These are phyloP conservation scores for Maniola jurtina DNA, from an alignment of 1,140 invertebrate genomes.

Conservation along the genomic window DNA sequence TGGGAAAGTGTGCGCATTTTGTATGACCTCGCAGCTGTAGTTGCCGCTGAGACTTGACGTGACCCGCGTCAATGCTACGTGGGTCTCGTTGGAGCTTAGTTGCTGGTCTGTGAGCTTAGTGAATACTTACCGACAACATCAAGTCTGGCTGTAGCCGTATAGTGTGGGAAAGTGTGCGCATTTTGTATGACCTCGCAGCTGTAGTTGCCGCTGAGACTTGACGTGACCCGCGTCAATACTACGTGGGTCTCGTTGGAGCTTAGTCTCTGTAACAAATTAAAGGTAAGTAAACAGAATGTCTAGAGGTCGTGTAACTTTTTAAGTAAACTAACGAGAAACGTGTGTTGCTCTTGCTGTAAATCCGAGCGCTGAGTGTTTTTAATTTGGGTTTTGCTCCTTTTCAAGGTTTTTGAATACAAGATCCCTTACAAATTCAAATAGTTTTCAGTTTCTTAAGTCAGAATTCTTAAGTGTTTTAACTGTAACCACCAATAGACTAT, in stretches of 20 bases:
- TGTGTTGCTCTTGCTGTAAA: no score
- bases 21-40: slow-evolving; percentile 72
- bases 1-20: slow-evolving; percentile 62
- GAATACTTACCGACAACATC: slow-evolving; percentile 69
- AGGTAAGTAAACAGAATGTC: no score
- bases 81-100: slow-evolving; percentile 63
- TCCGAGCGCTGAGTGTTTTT: no score
- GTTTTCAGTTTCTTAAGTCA: no score
- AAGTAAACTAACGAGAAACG: no score
- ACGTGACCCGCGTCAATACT: slow-evolving; percentile 50
- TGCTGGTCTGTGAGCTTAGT: no score
- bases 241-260: slow-evolving; percentile 71
- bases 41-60: slow-evolving; percentile 56
- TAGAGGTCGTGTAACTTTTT: no score
- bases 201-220: slow-evolving; percentile 66
- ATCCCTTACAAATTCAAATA: no score
- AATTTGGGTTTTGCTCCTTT: no score
- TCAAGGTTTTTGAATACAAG: no score
- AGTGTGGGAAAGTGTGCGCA: slow-evolving; percentile 62
- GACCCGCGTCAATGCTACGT: slow-evolving; percentile 60
- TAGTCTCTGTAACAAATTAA: slow-evolving; percentile 52
- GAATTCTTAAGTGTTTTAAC: no score
- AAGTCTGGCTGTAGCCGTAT: slow-evolving; percentile 51
- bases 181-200: slow-evolving; percentile 72
- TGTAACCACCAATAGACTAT: no score